Evolutionary conservation across 2,888 invertebrate genomes (phyloP).

Genomic region (Mimachlamys varia): DNA sequence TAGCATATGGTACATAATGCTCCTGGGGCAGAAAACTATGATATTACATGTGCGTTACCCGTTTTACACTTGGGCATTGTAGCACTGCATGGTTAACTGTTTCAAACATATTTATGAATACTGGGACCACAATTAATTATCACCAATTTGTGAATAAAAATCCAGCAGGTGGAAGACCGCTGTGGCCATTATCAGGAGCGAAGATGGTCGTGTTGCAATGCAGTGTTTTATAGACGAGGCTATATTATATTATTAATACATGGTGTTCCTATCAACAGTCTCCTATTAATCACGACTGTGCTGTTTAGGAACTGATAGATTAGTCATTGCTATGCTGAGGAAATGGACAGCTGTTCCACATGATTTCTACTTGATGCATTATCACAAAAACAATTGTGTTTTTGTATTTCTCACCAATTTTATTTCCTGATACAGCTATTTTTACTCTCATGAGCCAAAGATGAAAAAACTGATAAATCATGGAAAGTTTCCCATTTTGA

Average conservation of each 20-base stretch:
- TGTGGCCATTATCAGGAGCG: neutral
- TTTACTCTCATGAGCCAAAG: neutral
- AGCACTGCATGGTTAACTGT: neutral
- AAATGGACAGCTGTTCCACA: neutral
- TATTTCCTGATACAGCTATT: neutral
- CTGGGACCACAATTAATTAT: neutral
- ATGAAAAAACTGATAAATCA: neutral
- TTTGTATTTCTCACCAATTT: neutral
- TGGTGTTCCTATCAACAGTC: neutral
- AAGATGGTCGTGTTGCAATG: neutral
- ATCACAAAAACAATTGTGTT: neutral
- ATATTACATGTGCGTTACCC: neutral
- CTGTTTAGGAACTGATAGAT: neutral
- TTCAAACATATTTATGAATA: neutral
- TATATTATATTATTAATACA: conserved; percentile 20
- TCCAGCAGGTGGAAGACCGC: neutral
- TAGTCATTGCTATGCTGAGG: neutral
- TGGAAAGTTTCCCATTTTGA: neutral
- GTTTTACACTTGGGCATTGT: neutral
- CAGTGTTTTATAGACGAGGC: neutral
- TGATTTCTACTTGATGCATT: neutral
- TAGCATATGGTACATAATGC: neutral
- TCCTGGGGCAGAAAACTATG: neutral
- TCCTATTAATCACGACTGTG: neutral
- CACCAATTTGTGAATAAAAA: neutral